Evolutionary conservation across 2,113 vertebrate genomes (phyloP).

Genomic region (Trichomycterus rosablanca): DNA sequence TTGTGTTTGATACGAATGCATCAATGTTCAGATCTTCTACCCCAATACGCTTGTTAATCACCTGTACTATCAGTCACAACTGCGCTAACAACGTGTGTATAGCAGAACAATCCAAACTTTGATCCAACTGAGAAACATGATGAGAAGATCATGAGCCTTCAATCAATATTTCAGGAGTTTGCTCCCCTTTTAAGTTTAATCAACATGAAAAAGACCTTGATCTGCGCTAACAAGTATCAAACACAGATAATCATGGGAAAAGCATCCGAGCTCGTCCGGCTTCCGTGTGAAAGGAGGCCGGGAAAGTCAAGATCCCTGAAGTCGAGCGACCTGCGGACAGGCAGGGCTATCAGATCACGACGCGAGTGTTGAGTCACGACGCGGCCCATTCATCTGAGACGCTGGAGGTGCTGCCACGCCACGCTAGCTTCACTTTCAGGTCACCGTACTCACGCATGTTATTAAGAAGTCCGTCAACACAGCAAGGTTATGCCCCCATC

Average conservation of each 20-base stretch:
- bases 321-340: slow-evolving; percentile 23
- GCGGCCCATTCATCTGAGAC: slow-evolving; percentile 56
- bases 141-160: slow-evolving; percentile 22
- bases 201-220: slow-evolving; percentile 1
- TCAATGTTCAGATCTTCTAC: neutral
- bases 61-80: neutral
- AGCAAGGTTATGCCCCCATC: slow-evolving; percentile 54
- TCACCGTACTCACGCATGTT: slow-evolving; percentile 40
- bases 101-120: slow-evolving; percentile 13
- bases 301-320: slow-evolving; percentile 31
- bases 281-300: slow-evolving; percentile 16
- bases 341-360: slow-evolving; percentile 18
- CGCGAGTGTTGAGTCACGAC: slow-evolving; percentile 48
- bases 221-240: slow-evolving; percentile 45
- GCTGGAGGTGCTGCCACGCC: slow-evolving; percentile 45
- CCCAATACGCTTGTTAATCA: neutral
- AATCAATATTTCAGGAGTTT: slow-evolving; percentile 27
- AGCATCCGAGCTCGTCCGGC: neutral
- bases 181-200: slow-evolving; percentile 52
- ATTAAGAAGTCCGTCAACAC: slow-evolving; percentile 57
- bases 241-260: slow-evolving; percentile 53
- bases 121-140: slow-evolving; percentile 4
- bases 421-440: slow-evolving; percentile 45
- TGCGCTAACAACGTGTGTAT: neutral
- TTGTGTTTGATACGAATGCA: neutral